Conservation (phyloP, 1,140 invertebrate genomes). For the Caenorhabditis latens region DNA sequence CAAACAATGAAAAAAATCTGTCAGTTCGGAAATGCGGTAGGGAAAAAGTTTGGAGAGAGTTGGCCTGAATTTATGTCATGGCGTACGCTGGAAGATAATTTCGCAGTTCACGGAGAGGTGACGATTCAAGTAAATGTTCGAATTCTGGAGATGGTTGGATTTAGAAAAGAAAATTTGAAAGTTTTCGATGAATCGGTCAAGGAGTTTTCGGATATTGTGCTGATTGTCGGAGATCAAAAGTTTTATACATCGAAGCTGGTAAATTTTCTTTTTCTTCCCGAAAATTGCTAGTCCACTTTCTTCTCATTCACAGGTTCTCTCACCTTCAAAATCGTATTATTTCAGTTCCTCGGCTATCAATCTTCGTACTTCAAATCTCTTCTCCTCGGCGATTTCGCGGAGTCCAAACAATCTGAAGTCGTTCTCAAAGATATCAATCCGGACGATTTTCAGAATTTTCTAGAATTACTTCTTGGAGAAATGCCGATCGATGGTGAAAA, state of each 20-base stretch:
- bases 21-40: too few relatives aligned
- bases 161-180: background rate
- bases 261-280: background rate
- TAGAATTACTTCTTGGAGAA: too few relatives aligned
- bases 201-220: background rate
- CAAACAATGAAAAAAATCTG: background rate
- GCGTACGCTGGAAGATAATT: background rate
- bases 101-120: background rate
- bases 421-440: too few relatives aligned
- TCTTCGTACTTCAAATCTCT: too few relatives aligned
- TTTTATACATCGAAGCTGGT: background rate
- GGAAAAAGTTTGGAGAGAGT: background rate
- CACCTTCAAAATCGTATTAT: too few relatives aligned
- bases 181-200: background rate
- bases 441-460: too few relatives aligned
- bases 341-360: too few relatives aligned
- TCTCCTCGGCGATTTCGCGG: too few relatives aligned
- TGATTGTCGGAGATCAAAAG: background rate
- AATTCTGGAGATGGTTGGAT: background rate
- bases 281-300: too few relatives aligned
- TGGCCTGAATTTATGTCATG: background rate
- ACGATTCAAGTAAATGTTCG: background rate
- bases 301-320: too few relatives aligned
- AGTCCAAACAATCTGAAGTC: too few relatives aligned
- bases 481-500: too few relatives aligned